Conservation (phyloP, 2,113 vertebrate genomes). For the Geococcyx californianus region DNA sequence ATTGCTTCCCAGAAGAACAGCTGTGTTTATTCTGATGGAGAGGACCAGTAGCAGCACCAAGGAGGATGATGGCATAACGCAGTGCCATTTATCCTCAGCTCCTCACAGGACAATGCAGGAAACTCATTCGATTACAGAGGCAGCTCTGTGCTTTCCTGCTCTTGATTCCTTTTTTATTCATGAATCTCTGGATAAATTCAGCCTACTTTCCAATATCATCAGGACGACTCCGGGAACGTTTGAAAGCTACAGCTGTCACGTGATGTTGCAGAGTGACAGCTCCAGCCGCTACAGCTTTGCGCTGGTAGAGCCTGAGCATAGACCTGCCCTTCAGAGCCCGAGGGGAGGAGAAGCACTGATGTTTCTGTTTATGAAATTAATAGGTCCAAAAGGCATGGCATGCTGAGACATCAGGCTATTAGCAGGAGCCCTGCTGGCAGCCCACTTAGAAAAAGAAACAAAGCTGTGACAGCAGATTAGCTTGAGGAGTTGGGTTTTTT, state of each 20-base stretch:
- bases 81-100: not conserved
- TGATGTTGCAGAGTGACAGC: not conserved
- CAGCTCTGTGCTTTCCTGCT: not conserved
- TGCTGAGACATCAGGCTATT: not conserved
- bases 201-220: not conserved
- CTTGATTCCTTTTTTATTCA: not conserved
- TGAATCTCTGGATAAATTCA: not conserved
- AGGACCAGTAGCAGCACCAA: not conserved
- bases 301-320: not conserved
- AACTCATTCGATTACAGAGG: not conserved
- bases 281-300: not conserved
- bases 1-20: not conserved
- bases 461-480: not conserved
- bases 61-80: not conserved
- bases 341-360: not conserved
- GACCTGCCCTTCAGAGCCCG: not conserved
- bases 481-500: not conserved
- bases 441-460: not conserved
- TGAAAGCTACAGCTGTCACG: not conserved
- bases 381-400: not conserved
- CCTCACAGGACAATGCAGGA: not conserved
- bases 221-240: not conserved
- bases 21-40: too few relatives aligned
- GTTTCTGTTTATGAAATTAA: slow-evolving; percentile 11
- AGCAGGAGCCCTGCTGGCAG: not conserved